Conservation (phyloP, 1,140 invertebrate species). For the Nephotettix cincticeps region DNA sequence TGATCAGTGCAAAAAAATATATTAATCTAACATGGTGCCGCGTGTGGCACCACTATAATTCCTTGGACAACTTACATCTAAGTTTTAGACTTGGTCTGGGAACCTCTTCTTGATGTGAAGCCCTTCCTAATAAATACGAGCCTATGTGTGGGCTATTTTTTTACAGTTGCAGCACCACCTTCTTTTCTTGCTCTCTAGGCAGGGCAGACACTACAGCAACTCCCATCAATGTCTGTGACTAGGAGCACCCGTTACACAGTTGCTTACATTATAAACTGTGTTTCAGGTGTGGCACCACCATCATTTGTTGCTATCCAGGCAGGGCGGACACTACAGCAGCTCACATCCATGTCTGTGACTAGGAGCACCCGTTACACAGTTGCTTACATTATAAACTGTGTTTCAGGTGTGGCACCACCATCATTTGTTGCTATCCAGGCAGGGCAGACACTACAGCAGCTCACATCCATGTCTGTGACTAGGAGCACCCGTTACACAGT, state of each 20-base stretch:
- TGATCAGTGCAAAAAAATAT: too few relatives aligned
- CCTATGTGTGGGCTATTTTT: too few relatives aligned
- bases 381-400: constrained; percentile 72
- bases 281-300: constrained; percentile 94
- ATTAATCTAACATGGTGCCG: too few relatives aligned
- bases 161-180: constrained; percentile 95
- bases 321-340: constrained; percentile 90
- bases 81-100: too few relatives aligned
- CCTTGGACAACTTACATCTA: too few relatives aligned
- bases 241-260: constrained; percentile 78
- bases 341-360: constrained; percentile 86
- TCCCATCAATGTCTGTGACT: constrained; percentile 87
- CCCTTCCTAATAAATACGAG: too few relatives aligned
- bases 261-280: constrained; percentile 72
- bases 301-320: constrained; percentile 97
- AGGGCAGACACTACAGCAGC: constrained; percentile 90
- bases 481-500: constrained; percentile 78
- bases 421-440: constrained; percentile 97
- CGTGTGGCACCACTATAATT: too few relatives aligned
- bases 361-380: constrained; percentile 78
- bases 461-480: constrained; percentile 86
- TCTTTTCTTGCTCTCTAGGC: constrained; percentile 97
- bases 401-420: constrained; percentile 94
- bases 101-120: too few relatives aligned
- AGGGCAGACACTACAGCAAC: constrained; percentile 90